Conservation (phyloP, 2,113 vertebrate genomes). For the Spea bombifrons region DNA sequence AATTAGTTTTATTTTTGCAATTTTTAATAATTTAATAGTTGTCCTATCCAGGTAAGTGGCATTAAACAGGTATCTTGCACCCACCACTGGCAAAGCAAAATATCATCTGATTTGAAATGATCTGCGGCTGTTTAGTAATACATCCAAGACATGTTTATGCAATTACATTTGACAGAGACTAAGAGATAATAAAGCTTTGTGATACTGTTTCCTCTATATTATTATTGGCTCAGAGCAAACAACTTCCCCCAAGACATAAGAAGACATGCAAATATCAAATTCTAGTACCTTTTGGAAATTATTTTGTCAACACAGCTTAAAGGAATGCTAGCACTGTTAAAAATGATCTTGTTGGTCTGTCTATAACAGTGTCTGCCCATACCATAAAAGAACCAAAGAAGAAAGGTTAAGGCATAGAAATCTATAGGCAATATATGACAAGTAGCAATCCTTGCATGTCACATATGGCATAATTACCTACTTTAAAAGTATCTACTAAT, state of each 20-base stretch:
- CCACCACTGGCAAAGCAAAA: slow-evolving; percentile 9
- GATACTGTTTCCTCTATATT: slow-evolving; percentile 20
- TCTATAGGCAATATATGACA: neutral
- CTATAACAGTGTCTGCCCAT: neutral
- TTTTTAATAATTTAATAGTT: neutral
- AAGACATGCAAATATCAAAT: slow-evolving; percentile 1
- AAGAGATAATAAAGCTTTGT: slow-evolving; percentile 43
- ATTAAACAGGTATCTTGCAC: neutral
- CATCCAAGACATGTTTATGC: slow-evolving; percentile 46
- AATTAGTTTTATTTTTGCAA: too few relatives aligned
- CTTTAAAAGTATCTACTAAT: neutral
- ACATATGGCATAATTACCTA: neutral
- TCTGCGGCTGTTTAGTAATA: slow-evolving; percentile 21
- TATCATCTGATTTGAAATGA: neutral
- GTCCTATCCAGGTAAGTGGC: slow-evolving; percentile 14
- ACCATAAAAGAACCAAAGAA: neutral
- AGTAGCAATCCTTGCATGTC: neutral
- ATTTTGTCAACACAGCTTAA: slow-evolving; percentile 10
- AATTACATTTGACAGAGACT: slow-evolving; percentile 43
- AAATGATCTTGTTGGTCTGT: neutral
- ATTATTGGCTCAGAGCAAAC: neutral
- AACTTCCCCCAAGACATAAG: neutral
- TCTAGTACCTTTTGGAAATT: neutral
- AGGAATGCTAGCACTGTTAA: neutral
- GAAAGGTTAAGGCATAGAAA: neutral